These are phyloP conservation scores for Hippocampus kuda DNA, from an alignment of 2,797 vertebrate genomes.

Conservation along the genomic window DNA sequence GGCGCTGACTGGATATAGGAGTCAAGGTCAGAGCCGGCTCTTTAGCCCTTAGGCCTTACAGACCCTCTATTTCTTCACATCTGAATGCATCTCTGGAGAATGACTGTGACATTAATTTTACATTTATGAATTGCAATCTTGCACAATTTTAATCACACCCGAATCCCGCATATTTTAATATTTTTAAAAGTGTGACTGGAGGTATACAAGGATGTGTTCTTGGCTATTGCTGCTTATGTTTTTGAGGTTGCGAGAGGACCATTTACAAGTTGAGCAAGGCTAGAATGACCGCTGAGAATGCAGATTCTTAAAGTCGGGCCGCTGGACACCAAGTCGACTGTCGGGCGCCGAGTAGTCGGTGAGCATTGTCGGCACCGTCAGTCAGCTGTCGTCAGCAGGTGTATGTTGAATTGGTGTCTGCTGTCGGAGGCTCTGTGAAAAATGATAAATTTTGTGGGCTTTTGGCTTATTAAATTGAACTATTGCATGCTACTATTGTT, in stretches of 20 bases:
- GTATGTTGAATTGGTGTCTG: too few relatives aligned
- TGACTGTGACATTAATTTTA: conserved; percentile 46
- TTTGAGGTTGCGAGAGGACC: not conserved
- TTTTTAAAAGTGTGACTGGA: conserved; percentile 38
- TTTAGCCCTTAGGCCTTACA: conserved; percentile 19
- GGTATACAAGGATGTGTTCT: conserved; percentile 24
- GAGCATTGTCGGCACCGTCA: too few relatives aligned
- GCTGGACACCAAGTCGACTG: too few relatives aligned
- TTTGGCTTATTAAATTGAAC: too few relatives aligned
- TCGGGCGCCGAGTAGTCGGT: too few relatives aligned
- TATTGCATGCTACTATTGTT: too few relatives aligned
- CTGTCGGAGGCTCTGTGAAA: too few relatives aligned
- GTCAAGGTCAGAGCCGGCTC: conserved; percentile 33
- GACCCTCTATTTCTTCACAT: conserved; percentile 49
- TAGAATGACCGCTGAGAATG: conserved; percentile 34
- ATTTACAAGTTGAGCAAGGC: conserved; percentile 32
- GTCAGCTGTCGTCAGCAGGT: too few relatives aligned
- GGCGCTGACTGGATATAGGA: conserved; percentile 21
- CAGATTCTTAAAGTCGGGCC: conserved; percentile 10
- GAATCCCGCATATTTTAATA: conserved; percentile 41
- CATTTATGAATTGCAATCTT: conserved; percentile 55
- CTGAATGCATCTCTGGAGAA: conserved; percentile 33
- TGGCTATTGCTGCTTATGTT: conserved; percentile 11
- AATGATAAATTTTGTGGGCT: too few relatives aligned
- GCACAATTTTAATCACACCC: conserved; percentile 53